Evolutionary conservation across 1,140 invertebrate species (phyloP).

Genomic region (Drusus annulatus): DNA sequence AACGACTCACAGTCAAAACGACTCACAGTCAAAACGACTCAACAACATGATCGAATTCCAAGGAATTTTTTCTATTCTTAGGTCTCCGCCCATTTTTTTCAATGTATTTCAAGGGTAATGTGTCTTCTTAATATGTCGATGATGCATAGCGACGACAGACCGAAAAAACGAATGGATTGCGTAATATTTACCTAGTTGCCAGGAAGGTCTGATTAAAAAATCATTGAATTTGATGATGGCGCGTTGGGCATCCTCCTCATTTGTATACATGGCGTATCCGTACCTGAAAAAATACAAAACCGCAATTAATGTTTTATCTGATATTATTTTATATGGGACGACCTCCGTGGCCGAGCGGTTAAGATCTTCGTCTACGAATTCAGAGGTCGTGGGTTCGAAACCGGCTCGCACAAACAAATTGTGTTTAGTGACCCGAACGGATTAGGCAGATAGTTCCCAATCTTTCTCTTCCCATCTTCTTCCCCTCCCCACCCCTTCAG

Average conservation of each 20-base stretch:
- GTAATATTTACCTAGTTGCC: constrained; percentile 65
- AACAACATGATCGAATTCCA: too few species aligned
- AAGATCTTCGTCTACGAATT: background rate
- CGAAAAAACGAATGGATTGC: background rate
- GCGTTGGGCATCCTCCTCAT: constrained; percentile 63
- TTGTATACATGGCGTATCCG: constrained; percentile 69
- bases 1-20: too few species aligned
- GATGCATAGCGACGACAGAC: too few species aligned
- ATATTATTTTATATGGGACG: background rate
- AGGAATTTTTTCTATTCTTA: too few species aligned
- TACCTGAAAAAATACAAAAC: constrained; percentile 61
- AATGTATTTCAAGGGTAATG: too few species aligned
- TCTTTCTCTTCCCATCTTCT: background rate
- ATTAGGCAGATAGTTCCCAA: too few species aligned
- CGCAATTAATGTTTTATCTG: background rate
- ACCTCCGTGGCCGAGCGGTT: background rate
- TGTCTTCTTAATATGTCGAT: too few species aligned
- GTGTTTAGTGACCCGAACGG: too few species aligned
- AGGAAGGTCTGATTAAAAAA: constrained; percentile 68
- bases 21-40: too few species aligned
- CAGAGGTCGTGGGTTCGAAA: background rate
- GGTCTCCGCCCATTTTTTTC: too few species aligned
- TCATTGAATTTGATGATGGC: constrained; percentile 68
- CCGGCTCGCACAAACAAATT: background rate
- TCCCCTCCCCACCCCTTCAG: background rate